Conservation (phyloP, 2,888 invertebrate genomes). For the Trachelus iudaicus region DNA sequence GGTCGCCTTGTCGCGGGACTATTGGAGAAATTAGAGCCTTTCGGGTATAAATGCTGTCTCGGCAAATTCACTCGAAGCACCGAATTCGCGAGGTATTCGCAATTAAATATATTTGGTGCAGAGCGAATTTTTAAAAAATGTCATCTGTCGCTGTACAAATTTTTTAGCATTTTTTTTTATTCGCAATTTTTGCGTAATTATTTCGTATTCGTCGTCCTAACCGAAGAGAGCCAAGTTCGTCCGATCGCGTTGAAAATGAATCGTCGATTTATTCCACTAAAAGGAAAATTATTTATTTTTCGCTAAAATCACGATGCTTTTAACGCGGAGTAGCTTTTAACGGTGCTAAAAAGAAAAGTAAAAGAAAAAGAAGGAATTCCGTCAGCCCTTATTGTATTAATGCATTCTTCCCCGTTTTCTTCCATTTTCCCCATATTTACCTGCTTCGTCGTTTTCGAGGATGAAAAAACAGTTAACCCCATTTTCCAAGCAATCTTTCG, state of each 20-base stretch:
- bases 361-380: too few species aligned
- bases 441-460: neutral
- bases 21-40: neutral
- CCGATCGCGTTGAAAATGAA: neutral
- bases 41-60: neutral
- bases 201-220: neutral
- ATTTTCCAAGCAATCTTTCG: neutral
- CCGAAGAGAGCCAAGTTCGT: neutral
- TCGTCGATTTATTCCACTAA: neutral
- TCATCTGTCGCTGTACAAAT: neutral
- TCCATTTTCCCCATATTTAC: neutral
- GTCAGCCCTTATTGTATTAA: neutral
- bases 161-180: neutral
- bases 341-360: neutral
- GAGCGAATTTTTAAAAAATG: neutral
- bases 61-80: neutral
- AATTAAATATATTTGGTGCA: neutral
- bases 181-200: neutral
- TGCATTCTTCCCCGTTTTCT: neutral
- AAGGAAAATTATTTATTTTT: neutral
- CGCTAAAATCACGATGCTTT: neutral
- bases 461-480: neutral
- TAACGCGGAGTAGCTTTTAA: neutral
- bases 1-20: neutral
- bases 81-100: neutral